phyloP scores from a whole-genome alignment of 1,140 invertebrate genomes.

The Telenomus remus region DNA sequence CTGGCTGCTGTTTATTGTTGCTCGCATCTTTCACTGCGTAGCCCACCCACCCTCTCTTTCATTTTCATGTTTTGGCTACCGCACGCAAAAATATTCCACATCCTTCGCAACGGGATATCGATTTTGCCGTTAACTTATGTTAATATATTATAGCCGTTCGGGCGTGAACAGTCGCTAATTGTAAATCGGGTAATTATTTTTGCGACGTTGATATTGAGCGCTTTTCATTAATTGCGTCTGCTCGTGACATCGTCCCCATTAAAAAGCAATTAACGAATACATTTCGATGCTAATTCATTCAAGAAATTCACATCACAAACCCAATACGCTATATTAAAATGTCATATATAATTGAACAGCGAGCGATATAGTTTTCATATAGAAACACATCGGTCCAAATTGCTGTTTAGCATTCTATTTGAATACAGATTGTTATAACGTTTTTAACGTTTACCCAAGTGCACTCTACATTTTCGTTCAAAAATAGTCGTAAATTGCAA shows the following conservation, averaged over 20 bases:
- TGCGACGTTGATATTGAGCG: conserved; percentile 3
- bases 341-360: background rate
- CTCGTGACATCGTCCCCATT: conserved; percentile 9
- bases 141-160: conserved; percentile 23
- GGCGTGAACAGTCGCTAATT: conserved; percentile 23
- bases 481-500: too few relatives aligned
- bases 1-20: conserved; percentile 55
- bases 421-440: too few relatives aligned
- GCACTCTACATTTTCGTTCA: too few relatives aligned
- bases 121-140: conserved; percentile 26
- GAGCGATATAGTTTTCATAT: too few relatives aligned
- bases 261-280: conserved; percentile 18
- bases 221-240: conserved; percentile 17
- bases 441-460: too few relatives aligned
- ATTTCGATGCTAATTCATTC: conserved; percentile 8
- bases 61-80: conserved; percentile 43
- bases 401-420: too few relatives aligned
- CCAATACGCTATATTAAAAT: conserved; percentile 2
- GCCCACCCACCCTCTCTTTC: conserved; percentile 27
- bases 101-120: conserved; percentile 35
- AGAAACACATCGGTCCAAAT: too few relatives aligned
- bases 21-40: conserved; percentile 46
- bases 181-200: conserved; percentile 18
- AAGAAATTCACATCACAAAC: background rate
- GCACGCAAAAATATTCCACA: conserved; percentile 39